phyloP scores from a whole-genome alignment of 2,113 vertebrate genomes.

The Chloroceryle aenea region DNA sequence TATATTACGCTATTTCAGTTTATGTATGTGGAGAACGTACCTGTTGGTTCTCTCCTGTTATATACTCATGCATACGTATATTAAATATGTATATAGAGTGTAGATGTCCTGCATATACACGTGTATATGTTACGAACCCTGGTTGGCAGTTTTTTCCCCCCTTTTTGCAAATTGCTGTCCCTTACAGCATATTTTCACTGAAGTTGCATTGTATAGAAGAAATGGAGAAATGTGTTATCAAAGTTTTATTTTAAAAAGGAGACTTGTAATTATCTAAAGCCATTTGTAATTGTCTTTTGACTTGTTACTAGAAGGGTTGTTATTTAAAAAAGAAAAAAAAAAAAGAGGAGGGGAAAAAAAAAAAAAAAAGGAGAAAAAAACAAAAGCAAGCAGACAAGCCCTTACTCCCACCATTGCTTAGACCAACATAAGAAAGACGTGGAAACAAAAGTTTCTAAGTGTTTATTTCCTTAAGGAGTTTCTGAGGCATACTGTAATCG shows the following conservation, averaged over 20 bases:
- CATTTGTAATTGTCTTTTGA: slow-evolving; percentile 66
- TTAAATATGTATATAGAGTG: slow-evolving; percentile 79
- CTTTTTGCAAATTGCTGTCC: slow-evolving; percentile 77
- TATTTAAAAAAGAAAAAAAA: neutral
- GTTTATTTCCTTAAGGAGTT: slow-evolving; percentile 3
- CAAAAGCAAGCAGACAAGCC: slow-evolving; percentile 17
- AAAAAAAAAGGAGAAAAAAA: neutral
- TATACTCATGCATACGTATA: slow-evolving; percentile 70
- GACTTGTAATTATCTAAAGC: slow-evolving; percentile 72
- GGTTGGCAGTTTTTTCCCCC: slow-evolving; percentile 65
- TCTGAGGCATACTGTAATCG: neutral
- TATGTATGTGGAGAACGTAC: slow-evolving; percentile 61
- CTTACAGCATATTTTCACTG: slow-evolving; percentile 68
- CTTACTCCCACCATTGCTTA: neutral
- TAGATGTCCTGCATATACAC: slow-evolving; percentile 79
- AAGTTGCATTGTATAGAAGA: slow-evolving; percentile 73
- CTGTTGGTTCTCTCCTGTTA: slow-evolving; percentile 67
- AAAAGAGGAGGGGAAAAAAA: neutral
- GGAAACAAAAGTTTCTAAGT: slow-evolving; percentile 15
- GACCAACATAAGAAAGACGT: neutral
- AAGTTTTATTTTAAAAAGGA: slow-evolving; percentile 78
- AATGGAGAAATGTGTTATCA: slow-evolving; percentile 72
- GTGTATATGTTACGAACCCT: slow-evolving; percentile 76
- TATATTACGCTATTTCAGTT: slow-evolving; percentile 64
- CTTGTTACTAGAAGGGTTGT: slow-evolving; percentile 56